A percentile compares a stretch with the other conserved stretches of the same genome.
These are phyloP conservation scores for Montipora capitata DNA, from an alignment of 92 coral and sea anemone genomes.

Conservation along the genomic window DNA sequence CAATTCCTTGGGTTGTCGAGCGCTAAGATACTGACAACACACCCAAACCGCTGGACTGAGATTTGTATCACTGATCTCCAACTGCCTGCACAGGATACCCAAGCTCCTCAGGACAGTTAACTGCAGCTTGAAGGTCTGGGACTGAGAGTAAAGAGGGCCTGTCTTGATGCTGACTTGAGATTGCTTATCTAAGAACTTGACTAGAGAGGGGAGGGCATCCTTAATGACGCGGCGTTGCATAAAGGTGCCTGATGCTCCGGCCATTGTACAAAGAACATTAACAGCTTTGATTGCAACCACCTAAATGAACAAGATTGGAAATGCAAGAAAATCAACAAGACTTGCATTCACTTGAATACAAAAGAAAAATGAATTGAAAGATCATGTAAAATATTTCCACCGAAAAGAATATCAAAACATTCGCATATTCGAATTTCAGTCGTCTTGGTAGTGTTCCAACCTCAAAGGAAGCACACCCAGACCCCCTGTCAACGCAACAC, in stretches of 20 bases:
- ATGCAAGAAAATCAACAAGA: too few species aligned
- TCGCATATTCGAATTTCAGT: too few species aligned
- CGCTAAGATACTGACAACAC: constrained; percentile 90
- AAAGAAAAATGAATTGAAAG: neutral
- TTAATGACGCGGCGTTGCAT: constrained; percentile 95
- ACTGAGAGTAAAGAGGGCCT: constrained; percentile 88
- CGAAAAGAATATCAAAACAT: too few species aligned
- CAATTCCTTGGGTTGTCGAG: constrained; percentile 84
- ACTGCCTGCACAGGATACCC: constrained; percentile 87
- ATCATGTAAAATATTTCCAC: too few species aligned
- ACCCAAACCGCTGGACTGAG: constrained; percentile 72
- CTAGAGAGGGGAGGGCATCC: constrained; percentile 85
- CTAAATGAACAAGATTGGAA: constrained; percentile 31
- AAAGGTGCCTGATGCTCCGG: constrained; percentile 91
- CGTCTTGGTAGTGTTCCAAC: too few species aligned
- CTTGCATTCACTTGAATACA: too few species aligned
- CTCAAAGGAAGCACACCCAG: too few species aligned
- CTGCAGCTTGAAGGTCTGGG: constrained; percentile 90
- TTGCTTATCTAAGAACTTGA: constrained; percentile 85
- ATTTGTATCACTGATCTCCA: constrained; percentile 83
- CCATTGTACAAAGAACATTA: constrained; percentile 90
- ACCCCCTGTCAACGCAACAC: too few species aligned
- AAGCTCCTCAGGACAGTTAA: constrained; percentile 78
- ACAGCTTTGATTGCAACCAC: constrained; percentile 89
- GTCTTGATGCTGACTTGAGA: constrained; percentile 82